phyloP scores from a whole-genome alignment of 2,113 vertebrate genomes.

The Vulpes lagopus region DNA sequence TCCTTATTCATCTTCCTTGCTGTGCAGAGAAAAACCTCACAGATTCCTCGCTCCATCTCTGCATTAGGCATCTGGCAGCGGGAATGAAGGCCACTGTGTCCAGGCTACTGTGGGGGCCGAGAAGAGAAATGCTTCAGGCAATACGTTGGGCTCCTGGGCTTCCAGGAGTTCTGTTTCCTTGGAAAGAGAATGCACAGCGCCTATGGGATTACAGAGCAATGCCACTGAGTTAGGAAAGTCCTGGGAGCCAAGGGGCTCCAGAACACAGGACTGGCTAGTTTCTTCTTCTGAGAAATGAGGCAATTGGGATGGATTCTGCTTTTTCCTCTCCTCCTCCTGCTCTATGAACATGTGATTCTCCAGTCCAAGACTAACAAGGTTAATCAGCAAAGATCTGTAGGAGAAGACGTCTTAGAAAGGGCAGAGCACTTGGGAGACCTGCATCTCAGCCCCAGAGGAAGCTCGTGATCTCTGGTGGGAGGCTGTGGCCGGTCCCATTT shows the following conservation, averaged over 20 bases:
- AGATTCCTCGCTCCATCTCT: background rate
- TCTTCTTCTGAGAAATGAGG: slow-evolving; percentile 7
- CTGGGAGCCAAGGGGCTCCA: background rate
- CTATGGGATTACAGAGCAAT: background rate
- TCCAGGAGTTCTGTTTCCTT: background rate
- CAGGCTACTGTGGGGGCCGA: background rate
- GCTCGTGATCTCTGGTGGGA: background rate
- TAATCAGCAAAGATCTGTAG: background rate
- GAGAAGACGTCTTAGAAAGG: background rate
- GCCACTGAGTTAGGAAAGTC: background rate
- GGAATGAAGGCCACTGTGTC: background rate
- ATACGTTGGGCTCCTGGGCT: background rate
- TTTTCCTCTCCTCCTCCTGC: background rate
- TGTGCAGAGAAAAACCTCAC: background rate
- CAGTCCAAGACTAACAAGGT: background rate
- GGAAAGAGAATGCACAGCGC: background rate
- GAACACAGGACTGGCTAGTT: background rate
- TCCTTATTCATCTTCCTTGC: slow-evolving; percentile 1
- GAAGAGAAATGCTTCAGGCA: background rate
- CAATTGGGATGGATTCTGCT: background rate
- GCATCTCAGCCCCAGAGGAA: background rate
- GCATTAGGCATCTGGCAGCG: background rate
- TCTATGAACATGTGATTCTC: background rate
- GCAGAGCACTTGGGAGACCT: background rate
- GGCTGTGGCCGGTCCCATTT: background rate